A percentile compares a stretch with the other conserved stretches of the same genome.
Conservation (phyloP, 23 tunicate species). For the Trididemnum clinides region DNA sequence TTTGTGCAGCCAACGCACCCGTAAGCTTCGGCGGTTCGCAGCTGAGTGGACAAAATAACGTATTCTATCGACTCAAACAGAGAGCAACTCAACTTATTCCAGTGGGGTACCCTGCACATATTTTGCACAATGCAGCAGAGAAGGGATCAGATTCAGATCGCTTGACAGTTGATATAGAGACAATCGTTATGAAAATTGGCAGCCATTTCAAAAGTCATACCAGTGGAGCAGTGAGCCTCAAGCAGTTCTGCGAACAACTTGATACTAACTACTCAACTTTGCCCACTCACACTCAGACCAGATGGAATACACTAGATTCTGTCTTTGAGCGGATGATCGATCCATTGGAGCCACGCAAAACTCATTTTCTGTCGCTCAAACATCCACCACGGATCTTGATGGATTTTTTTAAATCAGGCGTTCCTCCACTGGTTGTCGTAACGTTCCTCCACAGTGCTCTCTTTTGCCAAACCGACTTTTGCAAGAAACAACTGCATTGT, state of each 20-base stretch:
- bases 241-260: background rate
- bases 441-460: background rate
- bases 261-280: background rate
- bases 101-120: constrained; percentile 43
- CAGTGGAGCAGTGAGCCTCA: background rate
- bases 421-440: background rate
- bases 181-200: constrained; percentile 48
- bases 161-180: constrained; percentile 38
- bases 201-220: background rate
- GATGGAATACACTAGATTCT: background rate
- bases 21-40: constrained; percentile 53
- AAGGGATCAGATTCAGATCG: constrained; percentile 43
- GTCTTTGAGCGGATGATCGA: background rate
- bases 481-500: background rate
- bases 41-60: constrained; percentile 45
- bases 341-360: background rate
- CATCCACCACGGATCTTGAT: background rate
- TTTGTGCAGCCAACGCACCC: constrained; percentile 59
- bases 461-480: background rate
- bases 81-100: constrained; percentile 41
- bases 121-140: constrained; percentile 44
- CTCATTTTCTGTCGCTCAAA: background rate
- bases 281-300: background rate
- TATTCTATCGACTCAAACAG: constrained; percentile 54
- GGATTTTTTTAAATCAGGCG: background rate